Evolutionary conservation across 2,888 invertebrate species (phyloP).

Genomic region (Xestia c-nigrum): DNA sequence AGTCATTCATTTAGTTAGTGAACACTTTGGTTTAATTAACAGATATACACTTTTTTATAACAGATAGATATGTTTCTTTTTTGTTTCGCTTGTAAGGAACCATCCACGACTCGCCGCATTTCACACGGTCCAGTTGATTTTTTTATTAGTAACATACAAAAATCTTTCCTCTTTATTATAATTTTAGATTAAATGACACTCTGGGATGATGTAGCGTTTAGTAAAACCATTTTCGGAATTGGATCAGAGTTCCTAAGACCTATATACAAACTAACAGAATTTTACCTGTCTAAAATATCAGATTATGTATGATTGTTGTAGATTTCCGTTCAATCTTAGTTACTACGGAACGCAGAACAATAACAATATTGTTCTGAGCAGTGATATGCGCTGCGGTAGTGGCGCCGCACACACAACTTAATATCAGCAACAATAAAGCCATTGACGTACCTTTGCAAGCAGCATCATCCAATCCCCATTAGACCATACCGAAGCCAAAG

Average conservation of each 20-base stretch:
- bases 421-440: neutral
- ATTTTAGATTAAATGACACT: no score
- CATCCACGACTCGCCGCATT: neutral
- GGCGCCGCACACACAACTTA: no score
- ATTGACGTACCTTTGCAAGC: neutral
- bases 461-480: conserved; percentile 27
- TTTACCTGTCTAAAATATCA: neutral
- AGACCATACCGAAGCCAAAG: conserved; percentile 32
- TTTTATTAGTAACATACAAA: no score
- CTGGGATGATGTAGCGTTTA: no score
- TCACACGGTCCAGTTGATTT: neutral
- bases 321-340: neutral
- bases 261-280: no score
- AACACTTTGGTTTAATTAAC: conserved; percentile 34
- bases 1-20: conserved; percentile 17
- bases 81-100: neutral
- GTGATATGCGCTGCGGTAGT: no score
- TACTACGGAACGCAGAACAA: neutral
- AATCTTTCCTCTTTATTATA: no score
- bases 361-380: no score
- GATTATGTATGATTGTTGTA: neutral
- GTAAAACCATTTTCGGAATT: no score
- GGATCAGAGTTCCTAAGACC: no score
- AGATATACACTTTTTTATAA: neutral
- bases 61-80: neutral